Conservation (phyloP, 2,888 invertebrate species). For the Hesperia comma region DNA sequence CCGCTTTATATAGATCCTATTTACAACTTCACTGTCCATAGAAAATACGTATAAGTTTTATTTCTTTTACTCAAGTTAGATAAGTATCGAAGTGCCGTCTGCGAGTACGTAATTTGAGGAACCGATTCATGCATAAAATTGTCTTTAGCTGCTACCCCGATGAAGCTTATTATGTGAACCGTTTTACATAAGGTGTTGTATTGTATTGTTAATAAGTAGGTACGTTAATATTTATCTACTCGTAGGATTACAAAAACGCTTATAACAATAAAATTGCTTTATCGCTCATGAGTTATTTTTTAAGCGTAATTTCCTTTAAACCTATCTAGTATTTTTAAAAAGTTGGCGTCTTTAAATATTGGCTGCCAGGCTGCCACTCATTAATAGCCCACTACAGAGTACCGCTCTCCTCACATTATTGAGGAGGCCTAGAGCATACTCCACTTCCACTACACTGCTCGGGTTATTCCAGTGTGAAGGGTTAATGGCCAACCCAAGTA, state of each 20-base stretch:
- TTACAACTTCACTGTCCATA: slow-evolving; percentile 62
- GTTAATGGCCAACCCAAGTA: too few relatives aligned
- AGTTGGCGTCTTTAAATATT: too few relatives aligned
- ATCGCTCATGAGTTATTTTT: too few relatives aligned
- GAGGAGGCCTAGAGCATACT: too few relatives aligned
- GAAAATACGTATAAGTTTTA: slow-evolving; percentile 61
- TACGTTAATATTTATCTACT: background rate
- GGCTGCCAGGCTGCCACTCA: too few relatives aligned
- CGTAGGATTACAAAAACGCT: background rate
- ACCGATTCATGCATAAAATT: slow-evolving; percentile 60
- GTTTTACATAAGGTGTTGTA: slow-evolving; percentile 4
- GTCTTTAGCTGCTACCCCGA: slow-evolving; percentile 2
- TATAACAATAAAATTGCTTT: too few relatives aligned
- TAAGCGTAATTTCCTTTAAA: too few relatives aligned
- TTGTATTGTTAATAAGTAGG: slow-evolving; percentile 1
- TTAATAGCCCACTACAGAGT: too few relatives aligned
- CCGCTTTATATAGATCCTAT: slow-evolving; percentile 73
- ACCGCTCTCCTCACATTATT: too few relatives aligned
- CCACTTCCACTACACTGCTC: too few relatives aligned
- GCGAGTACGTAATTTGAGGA: slow-evolving; percentile 56
- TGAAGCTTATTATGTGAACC: slow-evolving; percentile 21
- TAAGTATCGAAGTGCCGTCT: slow-evolving; percentile 63
- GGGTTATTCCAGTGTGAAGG: too few relatives aligned
- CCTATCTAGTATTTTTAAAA: too few relatives aligned
- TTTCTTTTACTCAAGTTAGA: slow-evolving; percentile 73